Evolutionary conservation across 2,888 invertebrate species (phyloP).

Genomic region (Salpingus planirostris): DNA sequence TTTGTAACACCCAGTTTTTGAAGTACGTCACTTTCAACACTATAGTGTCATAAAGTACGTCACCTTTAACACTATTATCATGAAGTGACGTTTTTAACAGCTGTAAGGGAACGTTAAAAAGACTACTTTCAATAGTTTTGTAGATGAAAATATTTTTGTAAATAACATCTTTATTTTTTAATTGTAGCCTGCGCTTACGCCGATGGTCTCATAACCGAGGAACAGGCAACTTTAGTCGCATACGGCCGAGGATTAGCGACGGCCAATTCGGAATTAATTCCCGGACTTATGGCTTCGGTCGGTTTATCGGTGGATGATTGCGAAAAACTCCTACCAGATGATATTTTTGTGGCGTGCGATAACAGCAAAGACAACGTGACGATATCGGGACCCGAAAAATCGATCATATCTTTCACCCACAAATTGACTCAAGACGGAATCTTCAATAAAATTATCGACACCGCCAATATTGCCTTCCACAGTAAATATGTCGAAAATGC

Average conservation of each 20-base stretch:
- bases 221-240: slow-evolving; percentile 51
- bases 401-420: slow-evolving; percentile 56
- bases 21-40: too few relatives aligned
- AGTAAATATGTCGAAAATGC: slow-evolving; percentile 66
- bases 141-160: slow-evolving; percentile 18
- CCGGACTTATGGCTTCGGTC: slow-evolving; percentile 53
- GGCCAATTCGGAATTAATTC: slow-evolving; percentile 27
- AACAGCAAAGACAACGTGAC: slow-evolving; percentile 80
- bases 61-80: too few relatives aligned
- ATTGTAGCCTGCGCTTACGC: slow-evolving; percentile 50
- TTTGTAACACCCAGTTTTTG: too few relatives aligned
- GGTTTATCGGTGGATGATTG: slow-evolving; percentile 40
- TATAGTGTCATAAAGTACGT: too few relatives aligned
- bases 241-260: slow-evolving; percentile 49
- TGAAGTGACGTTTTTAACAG: too few relatives aligned
- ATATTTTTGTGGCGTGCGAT: slow-evolving; percentile 80
- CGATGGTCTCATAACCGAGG: slow-evolving; percentile 52
- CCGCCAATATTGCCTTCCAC: slow-evolving; percentile 77
- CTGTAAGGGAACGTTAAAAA: too few relatives aligned
- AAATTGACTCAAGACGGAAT: slow-evolving; percentile 58
- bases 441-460: slow-evolving; percentile 69
- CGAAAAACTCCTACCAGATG: slow-evolving; percentile 57
- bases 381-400: slow-evolving; percentile 76
- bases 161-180: not conserved
- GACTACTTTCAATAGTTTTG: too few relatives aligned